Evolutionary conservation across 2,113 vertebrate species (phyloP).

Genomic region (Hypanus sabinus): DNA sequence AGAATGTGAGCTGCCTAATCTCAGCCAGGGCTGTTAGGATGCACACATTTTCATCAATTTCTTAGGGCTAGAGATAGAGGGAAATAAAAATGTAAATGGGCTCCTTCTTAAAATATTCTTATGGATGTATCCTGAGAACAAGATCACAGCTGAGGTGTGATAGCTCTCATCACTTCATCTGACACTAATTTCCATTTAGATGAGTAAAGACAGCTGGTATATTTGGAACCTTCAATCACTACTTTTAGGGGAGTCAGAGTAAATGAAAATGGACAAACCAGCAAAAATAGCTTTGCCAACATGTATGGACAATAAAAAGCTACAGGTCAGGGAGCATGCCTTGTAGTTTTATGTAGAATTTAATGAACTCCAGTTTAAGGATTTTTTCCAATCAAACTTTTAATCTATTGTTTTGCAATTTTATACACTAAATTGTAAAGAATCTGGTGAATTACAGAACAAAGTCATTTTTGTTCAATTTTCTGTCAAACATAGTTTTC

Average conservation of each 20-base stretch:
- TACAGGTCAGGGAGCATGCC: not conserved
- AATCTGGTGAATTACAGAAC: not conserved
- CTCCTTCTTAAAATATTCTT: not conserved
- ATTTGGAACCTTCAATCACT: not conserved
- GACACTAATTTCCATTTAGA: conserved; percentile 8
- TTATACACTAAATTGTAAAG: not conserved
- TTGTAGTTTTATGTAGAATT: not conserved
- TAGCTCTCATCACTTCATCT: not conserved
- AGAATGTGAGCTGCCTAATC: not conserved
- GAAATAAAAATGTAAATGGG: not conserved
- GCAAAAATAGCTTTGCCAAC: not conserved
- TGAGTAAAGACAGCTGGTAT: not conserved
- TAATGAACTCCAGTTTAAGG: not conserved
- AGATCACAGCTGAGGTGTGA: not conserved
- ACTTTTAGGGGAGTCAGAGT: not conserved
- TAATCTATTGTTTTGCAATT: not conserved
- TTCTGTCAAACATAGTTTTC: not conserved
- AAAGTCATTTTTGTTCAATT: not conserved
- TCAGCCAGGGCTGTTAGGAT: not conserved
- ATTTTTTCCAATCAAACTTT: not conserved
- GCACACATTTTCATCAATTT: not conserved
- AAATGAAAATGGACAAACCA: not conserved
- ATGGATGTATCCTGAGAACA: not conserved
- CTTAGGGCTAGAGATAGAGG: not conserved
- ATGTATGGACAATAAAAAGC: not conserved